These are phyloP conservation scores for Eupithecia tripunctaria DNA, from an alignment of 2,888 invertebrate genomes.

Conservation along the genomic window DNA sequence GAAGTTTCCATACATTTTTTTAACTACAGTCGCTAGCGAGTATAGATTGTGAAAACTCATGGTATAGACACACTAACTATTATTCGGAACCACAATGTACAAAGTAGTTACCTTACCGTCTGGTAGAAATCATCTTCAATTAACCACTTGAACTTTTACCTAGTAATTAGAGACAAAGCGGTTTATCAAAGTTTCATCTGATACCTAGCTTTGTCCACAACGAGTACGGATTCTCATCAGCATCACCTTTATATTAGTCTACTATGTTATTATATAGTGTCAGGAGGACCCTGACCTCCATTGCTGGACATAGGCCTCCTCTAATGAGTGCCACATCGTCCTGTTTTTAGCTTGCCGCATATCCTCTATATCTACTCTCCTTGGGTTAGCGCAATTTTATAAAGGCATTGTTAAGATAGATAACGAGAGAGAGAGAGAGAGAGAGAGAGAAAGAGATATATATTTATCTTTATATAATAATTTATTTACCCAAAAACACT, in stretches of 20 bases:
- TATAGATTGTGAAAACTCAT: too few species aligned
- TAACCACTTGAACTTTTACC: neutral
- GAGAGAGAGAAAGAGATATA: too few species aligned
- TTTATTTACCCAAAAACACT: too few species aligned
- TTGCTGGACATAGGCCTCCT: neutral
- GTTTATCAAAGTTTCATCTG: neutral
- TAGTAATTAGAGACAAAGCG: neutral
- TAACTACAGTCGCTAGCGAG: too few species aligned
- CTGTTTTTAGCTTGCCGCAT: too few species aligned
- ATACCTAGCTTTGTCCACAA: neutral
- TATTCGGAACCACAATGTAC: neutral
- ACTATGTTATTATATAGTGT: too few species aligned
- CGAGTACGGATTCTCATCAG: neutral
- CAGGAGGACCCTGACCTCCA: too few species aligned
- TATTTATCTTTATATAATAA: too few species aligned
- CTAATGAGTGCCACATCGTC: too few species aligned
- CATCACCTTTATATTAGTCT: neutral
- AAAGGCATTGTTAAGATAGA: neutral
- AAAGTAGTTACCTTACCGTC: neutral
- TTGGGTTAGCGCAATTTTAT: neutral
- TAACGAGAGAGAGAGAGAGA: too few species aligned
- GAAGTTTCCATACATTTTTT: too few species aligned
- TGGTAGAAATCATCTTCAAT: neutral
- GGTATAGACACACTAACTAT: too few species aligned
- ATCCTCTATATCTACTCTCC: neutral